A percentile compares a stretch with the other conserved stretches of the same genome.
These are phyloP conservation scores for Madoqua kirkii DNA, from an alignment of 2,113 vertebrate genomes.

Conservation along the genomic window DNA sequence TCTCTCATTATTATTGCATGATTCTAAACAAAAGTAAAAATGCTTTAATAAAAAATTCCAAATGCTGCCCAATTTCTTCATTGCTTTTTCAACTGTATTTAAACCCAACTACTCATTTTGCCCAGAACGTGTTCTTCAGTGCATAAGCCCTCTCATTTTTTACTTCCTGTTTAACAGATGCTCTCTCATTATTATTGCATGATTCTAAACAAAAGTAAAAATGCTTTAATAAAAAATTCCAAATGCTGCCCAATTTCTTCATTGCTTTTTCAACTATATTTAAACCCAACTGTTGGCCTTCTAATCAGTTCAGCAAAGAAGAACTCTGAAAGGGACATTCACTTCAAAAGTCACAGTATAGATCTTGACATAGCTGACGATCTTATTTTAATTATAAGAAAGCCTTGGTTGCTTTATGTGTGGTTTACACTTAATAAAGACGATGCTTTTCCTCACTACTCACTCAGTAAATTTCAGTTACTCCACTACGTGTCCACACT, in stretches of 20 bases:
- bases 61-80: background rate
- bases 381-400: background rate
- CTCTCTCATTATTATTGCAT: background rate
- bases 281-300: background rate
- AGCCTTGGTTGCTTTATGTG: background rate
- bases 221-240: background rate
- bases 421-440: background rate
- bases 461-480: background rate
- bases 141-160: conserved; percentile 1
- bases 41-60: background rate
- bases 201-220: background rate
- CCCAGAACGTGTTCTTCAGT: background rate
- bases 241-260: background rate
- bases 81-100: background rate
- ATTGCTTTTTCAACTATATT: background rate
- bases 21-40: background rate
- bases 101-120: background rate
- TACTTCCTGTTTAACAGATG: background rate
- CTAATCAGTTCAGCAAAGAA: background rate
- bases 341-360: background rate
- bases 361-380: background rate
- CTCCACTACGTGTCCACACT: background rate
- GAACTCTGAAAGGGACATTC: background rate
- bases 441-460: background rate
- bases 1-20: background rate